Conservation (phyloP, 1,140 invertebrate genomes). For the Lucilia cuprina region DNA sequence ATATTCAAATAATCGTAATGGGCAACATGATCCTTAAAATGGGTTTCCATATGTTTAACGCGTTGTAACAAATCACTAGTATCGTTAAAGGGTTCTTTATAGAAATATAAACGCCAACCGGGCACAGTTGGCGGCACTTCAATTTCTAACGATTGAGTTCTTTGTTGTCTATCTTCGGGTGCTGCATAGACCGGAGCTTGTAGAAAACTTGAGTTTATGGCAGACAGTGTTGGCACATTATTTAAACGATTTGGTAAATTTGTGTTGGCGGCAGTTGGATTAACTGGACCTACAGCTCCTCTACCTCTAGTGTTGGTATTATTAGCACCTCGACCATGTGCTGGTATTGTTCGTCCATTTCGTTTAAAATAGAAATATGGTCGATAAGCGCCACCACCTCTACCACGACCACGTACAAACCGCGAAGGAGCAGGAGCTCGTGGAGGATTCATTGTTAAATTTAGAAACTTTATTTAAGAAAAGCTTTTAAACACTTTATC, state of each 20-base stretch:
- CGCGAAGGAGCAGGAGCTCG: not conserved
- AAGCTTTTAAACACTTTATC: too few species aligned
- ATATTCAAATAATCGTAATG: conserved; percentile 63
- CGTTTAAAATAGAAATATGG: conserved; percentile 57
- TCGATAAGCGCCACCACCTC: conserved; percentile 48
- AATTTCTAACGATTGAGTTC: conserved; percentile 45
- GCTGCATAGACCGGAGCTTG: conserved; percentile 51
- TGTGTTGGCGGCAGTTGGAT: not conserved
- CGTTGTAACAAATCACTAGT: conserved; percentile 60
- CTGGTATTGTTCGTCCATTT: conserved; percentile 54
- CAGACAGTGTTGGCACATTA: conserved; percentile 37
- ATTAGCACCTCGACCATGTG: conserved; percentile 32
- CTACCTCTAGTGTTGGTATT: not conserved
- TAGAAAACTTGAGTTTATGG: conserved; percentile 41
- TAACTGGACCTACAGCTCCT: not conserved
- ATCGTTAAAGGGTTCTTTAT: conserved; percentile 64
- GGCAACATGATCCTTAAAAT: conserved; percentile 55
- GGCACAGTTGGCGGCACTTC: conserved; percentile 62
- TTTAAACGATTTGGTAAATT: not conserved
- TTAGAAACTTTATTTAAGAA: not conserved
- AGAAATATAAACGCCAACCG: conserved; percentile 72
- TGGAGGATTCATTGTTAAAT: conserved; percentile 20
- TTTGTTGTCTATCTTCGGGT: conserved; percentile 48
- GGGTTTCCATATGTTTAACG: conserved; percentile 61
- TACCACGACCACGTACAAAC: conserved; percentile 42